These are phyloP conservation scores for Eretmochelys imbricata DNA, from an alignment of 2,113 vertebrate genomes.

Conservation along the genomic window DNA sequence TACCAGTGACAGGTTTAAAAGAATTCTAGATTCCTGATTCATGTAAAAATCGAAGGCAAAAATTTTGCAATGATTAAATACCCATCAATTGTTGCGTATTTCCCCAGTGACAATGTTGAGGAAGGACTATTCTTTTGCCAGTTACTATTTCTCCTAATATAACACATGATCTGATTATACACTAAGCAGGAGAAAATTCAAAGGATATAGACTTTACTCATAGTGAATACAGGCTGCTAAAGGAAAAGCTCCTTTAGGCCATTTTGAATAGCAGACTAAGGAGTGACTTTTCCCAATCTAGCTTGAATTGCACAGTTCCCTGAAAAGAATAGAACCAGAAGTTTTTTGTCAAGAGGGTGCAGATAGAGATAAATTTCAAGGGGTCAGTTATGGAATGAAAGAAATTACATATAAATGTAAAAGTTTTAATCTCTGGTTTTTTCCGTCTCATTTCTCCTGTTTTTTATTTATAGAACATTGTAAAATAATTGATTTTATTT, in stretches of 20 bases:
- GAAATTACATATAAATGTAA: background rate
- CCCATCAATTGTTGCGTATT: conserved; percentile 54
- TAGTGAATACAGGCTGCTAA: conserved; percentile 2
- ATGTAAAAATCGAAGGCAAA: background rate
- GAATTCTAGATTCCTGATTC: background rate
- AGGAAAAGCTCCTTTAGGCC: conserved; percentile 34
- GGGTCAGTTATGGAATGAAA: background rate
- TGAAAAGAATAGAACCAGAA: conserved; percentile 31
- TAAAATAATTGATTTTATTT: conserved; percentile 59
- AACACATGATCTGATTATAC: background rate
- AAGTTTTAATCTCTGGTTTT: conserved; percentile 46
- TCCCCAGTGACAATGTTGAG: conserved; percentile 48
- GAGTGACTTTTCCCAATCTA: conserved; percentile 11
- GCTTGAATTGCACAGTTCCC: background rate
- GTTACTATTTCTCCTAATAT: background rate
- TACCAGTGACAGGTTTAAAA: background rate
- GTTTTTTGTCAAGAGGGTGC: background rate
- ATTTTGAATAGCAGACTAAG: conserved; percentile 15
- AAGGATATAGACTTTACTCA: background rate
- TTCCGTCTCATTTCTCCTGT: conserved; percentile 28
- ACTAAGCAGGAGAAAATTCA: background rate
- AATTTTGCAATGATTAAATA: background rate
- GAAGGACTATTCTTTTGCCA: background rate
- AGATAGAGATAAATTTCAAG: conserved; percentile 1
- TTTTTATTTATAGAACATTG: conserved; percentile 53